Evolutionary conservation across 64 coral and sea anemone species (phyloP).

Genomic region (Cladopsammia gracilis): DNA sequence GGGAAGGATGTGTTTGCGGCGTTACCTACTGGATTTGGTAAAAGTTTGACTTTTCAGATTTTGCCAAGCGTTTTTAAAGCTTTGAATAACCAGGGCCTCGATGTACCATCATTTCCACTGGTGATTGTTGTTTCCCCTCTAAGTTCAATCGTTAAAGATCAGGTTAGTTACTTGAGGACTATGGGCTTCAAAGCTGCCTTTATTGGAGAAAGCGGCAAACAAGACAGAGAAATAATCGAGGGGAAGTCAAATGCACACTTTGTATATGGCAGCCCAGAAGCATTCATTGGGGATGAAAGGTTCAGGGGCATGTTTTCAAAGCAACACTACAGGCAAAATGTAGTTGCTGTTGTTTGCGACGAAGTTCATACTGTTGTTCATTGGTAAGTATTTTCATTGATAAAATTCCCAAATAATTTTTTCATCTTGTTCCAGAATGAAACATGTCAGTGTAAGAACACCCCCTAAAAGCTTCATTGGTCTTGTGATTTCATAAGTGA

Average conservation of each 20-base stretch:
- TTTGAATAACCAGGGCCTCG: not conserved
- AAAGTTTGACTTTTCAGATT: conserved; percentile 8
- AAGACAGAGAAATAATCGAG: not conserved
- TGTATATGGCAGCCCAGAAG: conserved; percentile 11
- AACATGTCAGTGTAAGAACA: too few species aligned
- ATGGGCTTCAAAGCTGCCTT: conserved; percentile 11
- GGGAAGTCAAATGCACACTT: not conserved
- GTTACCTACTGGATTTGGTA: conserved; percentile 11
- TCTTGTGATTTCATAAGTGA: too few species aligned
- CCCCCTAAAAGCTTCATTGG: too few species aligned
- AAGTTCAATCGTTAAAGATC: conserved; percentile 1
- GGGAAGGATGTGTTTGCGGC: not conserved
- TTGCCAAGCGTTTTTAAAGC: not conserved
- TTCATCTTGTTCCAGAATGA: not conserved
- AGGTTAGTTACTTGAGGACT: not conserved
- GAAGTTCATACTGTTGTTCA: conserved; percentile 7
- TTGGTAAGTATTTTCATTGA: not conserved
- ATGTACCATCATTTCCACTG: not conserved
- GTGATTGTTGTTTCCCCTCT: not conserved
- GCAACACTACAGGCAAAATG: not conserved
- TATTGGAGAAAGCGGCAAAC: conserved; percentile 14
- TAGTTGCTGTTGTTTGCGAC: conserved; percentile 4
- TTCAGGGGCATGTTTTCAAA: conserved; percentile 21
- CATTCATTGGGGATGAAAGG: conserved; percentile 2
- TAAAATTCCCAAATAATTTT: not conserved